Evolutionary conservation across 2,113 vertebrate genomes (phyloP).

Genomic region (Baryphthengus martii): DNA sequence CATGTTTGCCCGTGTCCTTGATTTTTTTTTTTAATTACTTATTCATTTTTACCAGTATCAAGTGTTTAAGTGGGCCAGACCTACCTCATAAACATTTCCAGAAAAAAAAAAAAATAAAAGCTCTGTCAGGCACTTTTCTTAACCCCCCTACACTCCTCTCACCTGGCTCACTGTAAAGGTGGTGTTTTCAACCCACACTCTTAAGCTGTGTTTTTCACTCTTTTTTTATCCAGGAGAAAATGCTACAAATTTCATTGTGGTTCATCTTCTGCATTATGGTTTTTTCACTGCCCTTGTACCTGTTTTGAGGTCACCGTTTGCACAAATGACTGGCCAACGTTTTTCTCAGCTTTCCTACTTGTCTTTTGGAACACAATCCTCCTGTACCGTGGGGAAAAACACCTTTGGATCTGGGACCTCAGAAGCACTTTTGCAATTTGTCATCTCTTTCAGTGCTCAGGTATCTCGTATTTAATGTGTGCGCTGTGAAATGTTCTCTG

Average conservation of each 20-base stretch:
- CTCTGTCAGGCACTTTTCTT: background rate
- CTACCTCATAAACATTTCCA: background rate
- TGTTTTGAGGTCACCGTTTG: background rate
- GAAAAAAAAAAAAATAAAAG: background rate
- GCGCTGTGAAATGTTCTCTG: background rate
- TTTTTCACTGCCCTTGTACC: background rate
- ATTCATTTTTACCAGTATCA: background rate
- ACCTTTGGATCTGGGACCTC: background rate
- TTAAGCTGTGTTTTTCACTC: background rate
- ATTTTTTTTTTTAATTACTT: background rate
- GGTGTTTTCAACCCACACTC: background rate
- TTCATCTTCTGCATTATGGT: background rate
- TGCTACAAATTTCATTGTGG: background rate
- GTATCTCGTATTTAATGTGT: background rate
- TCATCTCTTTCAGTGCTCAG: background rate
- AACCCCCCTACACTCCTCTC: background rate
- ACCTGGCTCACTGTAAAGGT: background rate
- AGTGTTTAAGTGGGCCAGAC: background rate
- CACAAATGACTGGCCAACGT: fast-evolving
- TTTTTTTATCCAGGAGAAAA: background rate
- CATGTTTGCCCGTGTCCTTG: background rate
- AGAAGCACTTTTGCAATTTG: background rate
- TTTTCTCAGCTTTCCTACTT: background rate
- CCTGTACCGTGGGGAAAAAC: background rate
- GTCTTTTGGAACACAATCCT: background rate